These are phyloP conservation scores for Hemicrepidius hirtus DNA, from an alignment of 2,888 invertebrate genomes.

Conservation along the genomic window DNA sequence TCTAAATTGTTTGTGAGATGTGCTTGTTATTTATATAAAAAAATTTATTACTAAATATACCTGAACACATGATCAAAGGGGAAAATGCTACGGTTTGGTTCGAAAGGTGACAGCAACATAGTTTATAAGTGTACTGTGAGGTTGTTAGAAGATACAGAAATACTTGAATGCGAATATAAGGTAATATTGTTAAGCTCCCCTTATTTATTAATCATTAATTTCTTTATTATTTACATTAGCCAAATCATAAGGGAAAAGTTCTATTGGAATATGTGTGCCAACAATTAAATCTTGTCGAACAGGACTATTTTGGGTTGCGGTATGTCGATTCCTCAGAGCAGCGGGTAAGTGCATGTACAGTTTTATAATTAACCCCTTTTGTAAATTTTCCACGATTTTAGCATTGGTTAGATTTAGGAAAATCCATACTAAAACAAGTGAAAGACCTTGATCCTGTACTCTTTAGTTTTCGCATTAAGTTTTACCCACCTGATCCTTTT, in stretches of 20 bases:
- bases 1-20: conserved; percentile 18
- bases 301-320: conserved; percentile 95
- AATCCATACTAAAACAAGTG: conserved; percentile 92
- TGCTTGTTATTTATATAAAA: conserved; percentile 22
- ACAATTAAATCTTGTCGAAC: conserved; percentile 92
- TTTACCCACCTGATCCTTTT: conserved; percentile 96
- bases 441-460: conserved; percentile 95
- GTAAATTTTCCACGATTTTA: conserved; percentile 72
- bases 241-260: conserved; percentile 91
- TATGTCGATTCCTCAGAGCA: conserved; percentile 93
- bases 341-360: conserved; percentile 77
- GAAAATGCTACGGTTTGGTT: conserved; percentile 71
- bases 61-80: conserved; percentile 46
- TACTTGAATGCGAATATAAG: conserved; percentile 95
- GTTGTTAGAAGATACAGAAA: conserved; percentile 92
- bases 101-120: conserved; percentile 84
- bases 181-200: conserved; percentile 70
- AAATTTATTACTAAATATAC: conserved; percentile 15
- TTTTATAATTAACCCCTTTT: conserved; percentile 36
- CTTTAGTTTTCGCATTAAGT: conserved; percentile 97
- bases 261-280: conserved; percentile 93
- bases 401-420: conserved; percentile 96
- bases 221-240: conserved; percentile 75
- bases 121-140: conserved; percentile 92
- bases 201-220: conserved; percentile 49